These are phyloP conservation scores for Reticulitermes speratus DNA, from an alignment of 1,140 invertebrate genomes.

Conservation along the genomic window DNA sequence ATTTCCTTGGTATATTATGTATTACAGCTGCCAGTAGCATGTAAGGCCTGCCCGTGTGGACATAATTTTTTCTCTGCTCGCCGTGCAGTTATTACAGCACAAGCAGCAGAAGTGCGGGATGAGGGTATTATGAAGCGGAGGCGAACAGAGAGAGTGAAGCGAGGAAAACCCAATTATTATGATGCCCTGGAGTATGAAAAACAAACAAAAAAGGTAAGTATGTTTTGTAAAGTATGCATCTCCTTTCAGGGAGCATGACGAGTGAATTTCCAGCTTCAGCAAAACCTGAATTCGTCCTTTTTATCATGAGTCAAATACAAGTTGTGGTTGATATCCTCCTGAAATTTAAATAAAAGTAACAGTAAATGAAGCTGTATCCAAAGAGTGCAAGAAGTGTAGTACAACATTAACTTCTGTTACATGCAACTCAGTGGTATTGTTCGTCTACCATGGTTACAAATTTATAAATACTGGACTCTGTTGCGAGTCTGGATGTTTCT, in stretches of 20 bases:
- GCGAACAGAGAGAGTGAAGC: constrained; percentile 69
- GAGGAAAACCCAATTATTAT: constrained; percentile 80
- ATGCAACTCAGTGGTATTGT: too few species aligned
- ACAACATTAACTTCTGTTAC: too few species aligned
- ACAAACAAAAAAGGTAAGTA: constrained; percentile 58
- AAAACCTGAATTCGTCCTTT: too few species aligned
- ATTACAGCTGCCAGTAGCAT: constrained; percentile 72
- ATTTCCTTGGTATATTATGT: too few species aligned
- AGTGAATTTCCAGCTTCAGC: too few species aligned
- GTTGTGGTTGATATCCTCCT: background rate
- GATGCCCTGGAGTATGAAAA: constrained; percentile 76
- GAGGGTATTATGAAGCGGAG: constrained; percentile 53
- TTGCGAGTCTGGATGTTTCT: too few species aligned
- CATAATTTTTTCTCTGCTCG: constrained; percentile 73
- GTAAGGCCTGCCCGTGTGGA: constrained; percentile 76
- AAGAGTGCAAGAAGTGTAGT: too few species aligned
- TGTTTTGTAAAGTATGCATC: background rate
- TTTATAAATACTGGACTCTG: too few species aligned
- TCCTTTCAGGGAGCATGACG: too few species aligned
- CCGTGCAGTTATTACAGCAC: constrained; percentile 42
- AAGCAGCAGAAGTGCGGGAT: constrained; percentile 41
- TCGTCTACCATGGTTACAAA: too few species aligned
- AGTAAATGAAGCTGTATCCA: background rate
- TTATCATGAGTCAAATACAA: background rate
- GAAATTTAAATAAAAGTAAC: background rate